Base-by-base conservation (phyloP, 2,113 vertebrate genomes). In the Leucoraja erinaceus region DNA sequence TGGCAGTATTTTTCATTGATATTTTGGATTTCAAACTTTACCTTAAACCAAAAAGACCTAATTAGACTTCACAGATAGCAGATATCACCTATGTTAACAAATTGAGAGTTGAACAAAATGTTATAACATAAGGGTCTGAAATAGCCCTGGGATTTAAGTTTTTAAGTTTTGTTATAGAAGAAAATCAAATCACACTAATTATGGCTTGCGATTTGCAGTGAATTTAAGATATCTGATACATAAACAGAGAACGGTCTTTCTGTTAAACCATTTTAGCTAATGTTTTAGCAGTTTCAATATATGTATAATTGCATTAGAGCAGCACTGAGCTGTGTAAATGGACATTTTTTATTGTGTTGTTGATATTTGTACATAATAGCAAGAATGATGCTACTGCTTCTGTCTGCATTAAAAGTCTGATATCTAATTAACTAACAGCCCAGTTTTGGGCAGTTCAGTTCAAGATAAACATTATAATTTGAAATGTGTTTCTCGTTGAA, bases 1-100 rank as follows among this genome's bases (percentile, higher is more conserved):
- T 95, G 94, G 95, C 94, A 95, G 95, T 96, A n/a, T 47, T 20
- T 72, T 95, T 94, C 77, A 2, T 94, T 95, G 95, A 61, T 63
- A 61, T 94, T 95, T 28, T 94, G 95, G 25, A n/a, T 72, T 94
- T 94, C 93, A 93, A 91, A 72, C 68, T 91, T 74, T 54, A 47
- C 68, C 90, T 74, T 91, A 72, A 79, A 72, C 25, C 68, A 18
- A 88, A 88, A 63, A 14, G 31, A 12, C 33, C 33, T 38, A 54
- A 91, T 20, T n/a, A 31, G 28, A 91, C 70, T 47, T 91, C 22
- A 90, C n/a, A 54, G 18, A 8, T 72, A 54, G 20, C 5, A 72
- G 38, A 70, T 47, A 47, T 91, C 33, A 38, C 66, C 31, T 33
- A 10, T 91, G 63, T 47, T 54, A 28, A 47, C 31, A 91, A 70